Conservation (phyloP, 1,140 invertebrate genomes). For the Orussus abietinus region DNA sequence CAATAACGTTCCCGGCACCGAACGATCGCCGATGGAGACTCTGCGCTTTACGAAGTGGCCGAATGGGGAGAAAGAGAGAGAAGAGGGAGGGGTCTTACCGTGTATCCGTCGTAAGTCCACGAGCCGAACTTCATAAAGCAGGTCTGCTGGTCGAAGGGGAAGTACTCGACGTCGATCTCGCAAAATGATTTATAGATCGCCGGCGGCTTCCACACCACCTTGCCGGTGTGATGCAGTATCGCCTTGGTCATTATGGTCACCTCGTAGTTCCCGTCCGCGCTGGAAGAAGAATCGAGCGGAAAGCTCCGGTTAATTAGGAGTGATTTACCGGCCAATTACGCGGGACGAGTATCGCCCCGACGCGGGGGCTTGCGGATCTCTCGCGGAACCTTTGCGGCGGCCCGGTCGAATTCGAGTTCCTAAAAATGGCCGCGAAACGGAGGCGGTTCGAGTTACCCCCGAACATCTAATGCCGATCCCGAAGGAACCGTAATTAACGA, state of each 20-base stretch:
- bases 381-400: too few relatives aligned
- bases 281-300: constrained; percentile 59
- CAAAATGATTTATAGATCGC: constrained; percentile 98
- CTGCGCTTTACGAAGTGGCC: constrained; percentile 1
- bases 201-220: constrained; percentile 94
- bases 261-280: constrained; percentile 97
- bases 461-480: too few relatives aligned
- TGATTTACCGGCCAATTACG: too few relatives aligned
- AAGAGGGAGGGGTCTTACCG: constrained; percentile 59
- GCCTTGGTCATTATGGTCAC: constrained; percentile 97
- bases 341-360: too few relatives aligned
- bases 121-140: constrained; percentile 98
- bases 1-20: too few relatives aligned
- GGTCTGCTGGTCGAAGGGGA: constrained; percentile 93
- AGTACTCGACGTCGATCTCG: constrained; percentile 95
- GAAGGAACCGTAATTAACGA: too few relatives aligned
- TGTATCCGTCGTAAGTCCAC: constrained; percentile 89
- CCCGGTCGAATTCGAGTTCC: too few relatives aligned
- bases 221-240: constrained; percentile 86
- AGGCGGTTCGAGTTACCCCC: too few relatives aligned
- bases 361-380: too few relatives aligned
- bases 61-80: not conserved
- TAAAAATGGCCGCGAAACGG: too few relatives aligned
- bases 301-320: too few relatives aligned
- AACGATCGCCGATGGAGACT: too few relatives aligned